Evolutionary conservation across 1,140 invertebrate genomes (phyloP), one percentile per base, ranked within the genome.

Genomic region (Adelges cooleyi): DNA sequence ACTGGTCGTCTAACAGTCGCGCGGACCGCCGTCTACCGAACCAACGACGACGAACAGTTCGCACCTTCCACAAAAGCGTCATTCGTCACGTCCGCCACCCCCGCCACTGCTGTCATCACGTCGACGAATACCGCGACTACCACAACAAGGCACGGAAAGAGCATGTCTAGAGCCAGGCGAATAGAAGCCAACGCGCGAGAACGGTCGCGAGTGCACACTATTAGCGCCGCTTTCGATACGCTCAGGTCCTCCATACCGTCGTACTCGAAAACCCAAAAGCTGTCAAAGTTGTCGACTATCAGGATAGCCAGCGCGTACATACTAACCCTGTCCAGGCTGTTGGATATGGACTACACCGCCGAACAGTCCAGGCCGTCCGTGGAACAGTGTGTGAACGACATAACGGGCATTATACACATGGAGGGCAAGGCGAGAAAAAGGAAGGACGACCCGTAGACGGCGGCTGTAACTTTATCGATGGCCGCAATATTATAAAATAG

Each of bases 161-260:
- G 93, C 72, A 94, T 95, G 91, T 95, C 90, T 0, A 77, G 90
- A 23, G 91, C 94, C 71, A 79, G 92, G 67, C 77, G 92, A 29
- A 92, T 95, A 70, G 92, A 96, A 75, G 92, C 92, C 1, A 96
- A 96, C 71, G 92, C 92, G 0, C 79, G 92, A 1, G 92, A 96
- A 74, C 77, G 92, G 36, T 92, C 92, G 9, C 78, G 92, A 44
- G 92, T 96, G 1, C 92, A 96, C 74, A 95, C 92, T 0, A 95
- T 96, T 67, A 93, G 90, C 72, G 92, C 92, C 0, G 92, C 92
- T 0, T 96, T 95, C 74, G 92, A 96, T 62, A 92, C 87, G 0
- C 77, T 96, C 1, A 79, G 92, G 36, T 79, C 79, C 38, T 80
- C 90, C 1, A 85, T 96, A 13, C 92, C 92, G 0, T 84, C 91